Base-by-base conservation (phyloP, 64 coral and sea anemone genomes). In the Pocillopora damicornis region DNA sequence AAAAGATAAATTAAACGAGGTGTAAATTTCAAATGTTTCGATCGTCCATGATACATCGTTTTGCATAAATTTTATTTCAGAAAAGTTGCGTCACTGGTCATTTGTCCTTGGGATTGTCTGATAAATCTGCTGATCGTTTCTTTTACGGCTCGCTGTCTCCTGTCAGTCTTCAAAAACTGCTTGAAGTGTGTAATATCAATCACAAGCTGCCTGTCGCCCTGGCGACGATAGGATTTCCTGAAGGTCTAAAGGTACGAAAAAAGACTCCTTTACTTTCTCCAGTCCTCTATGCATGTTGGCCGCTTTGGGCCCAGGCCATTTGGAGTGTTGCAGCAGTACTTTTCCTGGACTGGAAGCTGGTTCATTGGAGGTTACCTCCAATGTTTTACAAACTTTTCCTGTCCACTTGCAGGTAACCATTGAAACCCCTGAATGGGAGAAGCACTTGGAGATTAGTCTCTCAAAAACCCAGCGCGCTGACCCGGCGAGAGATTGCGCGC, bases 91-190 rank as follows among this genome's bases (percentile, higher is more conserved):
- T 98, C 58, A 95, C 93, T 51, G 96, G 93, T 0, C 88, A 94
- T 16, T 63, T 88, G 25, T 90, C 68, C 23, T 68, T 98, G 37
- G 96, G 96, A 20, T 61, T 98, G 18, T 98, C 96, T 13, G 83
- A 98, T 60, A 68, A 92, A 34, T 68, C 87, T 4, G 34, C 13
- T 25, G 88, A 95, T 17, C 96, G 92, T 59, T 98, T 92, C 69
- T 98, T 98, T 69, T 92, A 98, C 77, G 96, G 95, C 1, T 87
- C 75, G 15, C 69, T 98, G 37, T 76, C 89, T 37, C 91, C 92
- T n/a, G 38, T 98, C 8, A 98, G 75, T n/a, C 35, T 98, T 26
- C 89, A 98, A 61, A 90, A 98, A 51, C 18, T 98, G 1, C 82
- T 98, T 17, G 71, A 65, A 63, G 82, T 89, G 15, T 89, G 84